Percentiles rank a stretch among this genome's conserved stretches.
Conservation (phyloP, 2,113 vertebrate species). For the Edolisoma coerulescens region DNA sequence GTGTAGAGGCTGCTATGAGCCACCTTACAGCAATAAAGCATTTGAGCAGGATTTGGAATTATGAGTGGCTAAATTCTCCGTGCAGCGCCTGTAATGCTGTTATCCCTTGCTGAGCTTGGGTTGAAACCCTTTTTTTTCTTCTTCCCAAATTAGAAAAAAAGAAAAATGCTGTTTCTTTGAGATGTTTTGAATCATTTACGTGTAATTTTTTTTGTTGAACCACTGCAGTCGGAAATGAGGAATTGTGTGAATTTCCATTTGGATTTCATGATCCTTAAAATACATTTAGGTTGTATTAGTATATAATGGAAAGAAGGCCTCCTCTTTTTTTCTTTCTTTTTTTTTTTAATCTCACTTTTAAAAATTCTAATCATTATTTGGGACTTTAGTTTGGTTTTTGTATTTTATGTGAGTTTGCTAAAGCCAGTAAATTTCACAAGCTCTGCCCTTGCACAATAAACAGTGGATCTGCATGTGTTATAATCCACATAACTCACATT, state of each 20-base stretch:
- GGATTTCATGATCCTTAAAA: constrained; percentile 46
- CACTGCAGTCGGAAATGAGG: not conserved
- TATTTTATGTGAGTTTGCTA: not conserved
- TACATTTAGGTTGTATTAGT: not conserved
- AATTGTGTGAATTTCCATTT: constrained; percentile 47
- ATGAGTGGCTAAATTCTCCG: constrained; percentile 56
- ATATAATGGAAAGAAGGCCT: not conserved
- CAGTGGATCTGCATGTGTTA: not conserved
- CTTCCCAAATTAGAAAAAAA: constrained; percentile 19
- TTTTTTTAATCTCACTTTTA: not conserved
- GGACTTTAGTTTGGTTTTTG: not conserved
- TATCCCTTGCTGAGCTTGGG: constrained; percentile 61
- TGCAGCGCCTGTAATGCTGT: constrained; percentile 16
- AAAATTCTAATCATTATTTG: not conserved
- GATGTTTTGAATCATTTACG: constrained; percentile 19
- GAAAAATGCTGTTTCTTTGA: not conserved
- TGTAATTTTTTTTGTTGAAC: not conserved
- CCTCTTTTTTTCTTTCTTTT: not conserved
- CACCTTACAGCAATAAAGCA: constrained; percentile 58
- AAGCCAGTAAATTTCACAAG: not conserved
- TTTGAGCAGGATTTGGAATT: constrained; percentile 64
- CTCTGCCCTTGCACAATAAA: not conserved
- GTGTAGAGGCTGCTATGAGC: constrained; percentile 55
- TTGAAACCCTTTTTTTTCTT: not conserved
- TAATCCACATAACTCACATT: not conserved